Percentiles rank a stretch among this genome's conserved stretches.
Evolutionary conservation across 2,113 vertebrate genomes (phyloP).

Genomic region (Indri indri): DNA sequence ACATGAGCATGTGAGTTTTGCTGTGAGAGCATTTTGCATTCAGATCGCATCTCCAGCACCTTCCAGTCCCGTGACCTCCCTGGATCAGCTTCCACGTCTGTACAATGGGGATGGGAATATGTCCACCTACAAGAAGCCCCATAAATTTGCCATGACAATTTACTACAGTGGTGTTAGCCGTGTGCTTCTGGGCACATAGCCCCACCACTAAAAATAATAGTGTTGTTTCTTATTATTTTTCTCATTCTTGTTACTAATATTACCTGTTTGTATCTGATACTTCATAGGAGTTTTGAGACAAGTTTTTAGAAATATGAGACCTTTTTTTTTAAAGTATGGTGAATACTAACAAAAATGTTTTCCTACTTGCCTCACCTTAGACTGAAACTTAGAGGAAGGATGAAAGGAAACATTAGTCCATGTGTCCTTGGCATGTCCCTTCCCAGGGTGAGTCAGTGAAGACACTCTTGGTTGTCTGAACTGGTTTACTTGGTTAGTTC

Average conservation of each 20-base stretch:
- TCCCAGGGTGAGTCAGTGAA: neutral
- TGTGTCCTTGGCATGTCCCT: neutral
- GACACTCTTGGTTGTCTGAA: neutral
- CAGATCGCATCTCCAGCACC: too few species aligned
- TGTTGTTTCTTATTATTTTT: neutral
- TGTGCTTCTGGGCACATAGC: neutral
- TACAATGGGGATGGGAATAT: too few species aligned
- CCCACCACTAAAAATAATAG: neutral
- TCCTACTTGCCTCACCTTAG: neutral
- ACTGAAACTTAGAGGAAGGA: constrained; percentile 8
- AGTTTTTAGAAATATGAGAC: neutral
- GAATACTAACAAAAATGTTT: constrained; percentile 23
- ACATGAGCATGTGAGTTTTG: too few species aligned
- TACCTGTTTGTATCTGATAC: neutral
- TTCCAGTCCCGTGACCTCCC: too few species aligned
- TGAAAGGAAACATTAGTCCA: neutral
- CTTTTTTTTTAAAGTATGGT: neutral
- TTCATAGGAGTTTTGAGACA: neutral
- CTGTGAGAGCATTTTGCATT: too few species aligned
- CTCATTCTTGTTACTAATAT: neutral
- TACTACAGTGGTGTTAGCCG: neutral
- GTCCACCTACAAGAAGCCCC: too few species aligned
- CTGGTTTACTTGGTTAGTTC: neutral
- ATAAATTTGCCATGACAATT: too few species aligned
- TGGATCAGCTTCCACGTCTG: too few species aligned